Evolutionary conservation across 1,140 invertebrate species (phyloP), one percentile per base, ranked within the genome.

Genomic region (Ceratitis capitata): DNA sequence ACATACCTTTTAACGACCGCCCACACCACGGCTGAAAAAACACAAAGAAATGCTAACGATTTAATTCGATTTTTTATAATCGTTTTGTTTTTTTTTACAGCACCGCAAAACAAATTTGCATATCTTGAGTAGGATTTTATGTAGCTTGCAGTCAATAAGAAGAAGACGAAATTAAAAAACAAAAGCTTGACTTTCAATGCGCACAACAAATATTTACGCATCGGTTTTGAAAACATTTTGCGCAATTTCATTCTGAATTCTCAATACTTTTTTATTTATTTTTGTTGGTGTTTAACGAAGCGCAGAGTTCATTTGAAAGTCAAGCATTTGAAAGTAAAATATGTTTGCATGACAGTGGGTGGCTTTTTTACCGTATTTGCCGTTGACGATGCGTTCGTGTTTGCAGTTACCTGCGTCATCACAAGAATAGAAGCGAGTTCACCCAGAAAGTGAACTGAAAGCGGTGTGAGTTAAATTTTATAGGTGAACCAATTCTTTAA

Each of bases 221-320:
- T 45, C 69, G 19, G 12, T 26, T 45, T 78, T 23, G 10, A 45
- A 56, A 45, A 45, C 35, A 5, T 78, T 78, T 45, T 23, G 39
- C 16, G 64, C 64, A 19, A 29, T 16, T 5, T 19, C 16, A 26
- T 78, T 35, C 69, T 42, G 19, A 42, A 4, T 19, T 19, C 6
- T 3, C n/a, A 5, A 19, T 56, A 19, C 14, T 12, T 29, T 64
- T 10, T 64, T 14, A n/a, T 26, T 78, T 1, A 6, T 5, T 23
- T 78, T 56, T 47, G 0, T 45, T 47, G 0, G 39, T 42, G 39
- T 19, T 74, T 74, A 74, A 2, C 39, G 39, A 42, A 45, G n/a
- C 69, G 39, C 39, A 78, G 42, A 35, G 69, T 78, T 78, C 69
- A 78, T 78, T 78, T 78, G 35, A 47, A 78, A 45, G 69, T 78